Percentiles rank a stretch among this genome's conserved stretches.
Evolutionary conservation across 2,888 invertebrate genomes (phyloP).

Genomic region (Latrodectus elegans): DNA sequence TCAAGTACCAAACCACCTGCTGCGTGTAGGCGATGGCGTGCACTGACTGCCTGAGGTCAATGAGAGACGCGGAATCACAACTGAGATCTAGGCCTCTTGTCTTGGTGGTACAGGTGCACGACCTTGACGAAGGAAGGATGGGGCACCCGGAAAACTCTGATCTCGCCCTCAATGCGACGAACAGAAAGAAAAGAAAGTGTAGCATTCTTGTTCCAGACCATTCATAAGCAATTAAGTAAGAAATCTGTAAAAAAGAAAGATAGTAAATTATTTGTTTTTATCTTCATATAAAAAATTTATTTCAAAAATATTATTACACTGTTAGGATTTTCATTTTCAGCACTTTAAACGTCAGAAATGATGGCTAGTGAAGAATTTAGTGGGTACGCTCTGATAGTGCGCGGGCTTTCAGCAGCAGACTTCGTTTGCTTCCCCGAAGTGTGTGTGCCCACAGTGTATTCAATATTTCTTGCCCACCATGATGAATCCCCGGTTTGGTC

Average conservation of each 20-base stretch:
- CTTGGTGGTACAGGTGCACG: conserved; percentile 89
- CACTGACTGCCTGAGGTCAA: conserved; percentile 54
- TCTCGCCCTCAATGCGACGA: background rate
- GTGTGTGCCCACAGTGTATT: no score
- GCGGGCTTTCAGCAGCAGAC: no score
- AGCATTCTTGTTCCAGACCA: background rate
- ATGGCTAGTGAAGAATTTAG: no score
- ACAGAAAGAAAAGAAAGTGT: background rate
- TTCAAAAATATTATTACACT: no score
- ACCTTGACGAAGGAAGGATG: conserved; percentile 73
- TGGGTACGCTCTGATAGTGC: no score
- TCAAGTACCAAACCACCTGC: conserved; percentile 83
- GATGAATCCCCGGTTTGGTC: no score
- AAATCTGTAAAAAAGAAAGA: conserved; percentile 7
- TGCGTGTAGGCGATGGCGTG: conserved; percentile 46
- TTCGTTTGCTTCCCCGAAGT: no score
- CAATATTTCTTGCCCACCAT: no score
- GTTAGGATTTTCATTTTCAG: no score
- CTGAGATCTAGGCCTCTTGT: conserved; percentile 87
- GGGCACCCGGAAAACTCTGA: conserved; percentile 62
- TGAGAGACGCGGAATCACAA: conserved; percentile 81
- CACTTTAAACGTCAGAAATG: no score
- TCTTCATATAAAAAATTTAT: no score
- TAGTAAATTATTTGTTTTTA: no score
- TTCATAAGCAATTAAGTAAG: background rate